These are phyloP conservation scores for Stegodyphus mimosarum DNA, from an alignment of 1,140 invertebrate genomes.

Conservation along the genomic window DNA sequence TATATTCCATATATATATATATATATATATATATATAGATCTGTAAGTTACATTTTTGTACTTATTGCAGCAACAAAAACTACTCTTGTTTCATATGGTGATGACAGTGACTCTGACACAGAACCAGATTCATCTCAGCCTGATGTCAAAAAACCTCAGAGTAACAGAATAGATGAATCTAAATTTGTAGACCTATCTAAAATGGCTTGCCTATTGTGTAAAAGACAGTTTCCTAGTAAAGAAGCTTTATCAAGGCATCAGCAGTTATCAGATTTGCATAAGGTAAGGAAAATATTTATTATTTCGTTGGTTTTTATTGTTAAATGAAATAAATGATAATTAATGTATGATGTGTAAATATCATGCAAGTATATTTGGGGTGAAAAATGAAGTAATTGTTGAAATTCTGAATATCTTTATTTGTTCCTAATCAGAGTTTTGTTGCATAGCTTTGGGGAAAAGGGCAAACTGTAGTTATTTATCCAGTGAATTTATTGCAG, in stretches of 20 bases:
- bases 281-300: slow-evolving; percentile 68
- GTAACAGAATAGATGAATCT: slow-evolving; percentile 68
- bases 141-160: slow-evolving; percentile 30
- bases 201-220: slow-evolving; percentile 94
- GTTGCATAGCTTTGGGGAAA: background rate
- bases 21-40: no score
- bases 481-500: no score
- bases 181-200: slow-evolving; percentile 86
- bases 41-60: background rate
- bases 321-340: background rate
- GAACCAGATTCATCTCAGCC: slow-evolving; percentile 29
- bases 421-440: background rate
- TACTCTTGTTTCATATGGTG: slow-evolving; percentile 53
- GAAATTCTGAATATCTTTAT: background rate
- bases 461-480: background rate
- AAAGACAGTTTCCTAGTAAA: slow-evolving; percentile 89
- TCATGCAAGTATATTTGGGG: background rate
- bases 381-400: background rate
- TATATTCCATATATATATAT: no score
- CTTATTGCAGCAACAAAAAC: slow-evolving; percentile 32
- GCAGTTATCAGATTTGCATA: slow-evolving; percentile 94
- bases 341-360: background rate
- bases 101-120: slow-evolving; percentile 59
- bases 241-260: slow-evolving; percentile 92
- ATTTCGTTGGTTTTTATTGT: background rate